Evolutionary conservation across 2,113 vertebrate genomes (phyloP), one percentile per base, ranked within the genome.

Genomic region (Jaculus jaculus): DNA sequence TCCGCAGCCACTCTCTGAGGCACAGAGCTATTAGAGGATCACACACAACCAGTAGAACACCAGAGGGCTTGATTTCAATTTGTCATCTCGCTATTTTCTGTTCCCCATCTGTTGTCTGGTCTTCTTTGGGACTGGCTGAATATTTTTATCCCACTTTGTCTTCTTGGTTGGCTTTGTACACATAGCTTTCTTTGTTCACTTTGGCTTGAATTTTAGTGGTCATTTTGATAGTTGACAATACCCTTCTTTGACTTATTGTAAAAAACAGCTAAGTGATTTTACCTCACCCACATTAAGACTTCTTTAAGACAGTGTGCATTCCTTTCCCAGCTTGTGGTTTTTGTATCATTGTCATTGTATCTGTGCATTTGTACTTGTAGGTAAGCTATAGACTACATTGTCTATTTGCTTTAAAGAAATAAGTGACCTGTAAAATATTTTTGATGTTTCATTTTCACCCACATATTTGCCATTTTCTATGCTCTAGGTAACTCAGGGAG

Each of bases 231-330:
- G 66, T 30, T 80, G 8, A 16, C 0, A 16, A 34, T 7, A 8
- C 2, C 18, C 65, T 1, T 26, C 54, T 78, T 23, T 60, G 37
- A 32, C 39, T 24, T 21, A 28, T 0, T 12, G 28, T 0, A n/a
- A 65, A n/a, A 20, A 54, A 3, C 23, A 15, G 0, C 68, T 13
- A 16, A 63, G 28, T 12, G 39, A 47, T 6, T n/a, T 2, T 9
- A 12, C 0, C 4, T 17, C 11, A 30, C 32, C 42, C 85, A 10
- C 2, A 0, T 0, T 4, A 5, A 0, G 30, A 75, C 28, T 17
- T 2, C 63, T 60, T 51, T 13, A 21, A 42, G 2, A 2, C 1
- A 15, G 42, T 1, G 0, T 10, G 2, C 24, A 16, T 47, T 26
- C 7, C 16, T 37, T 54, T 71, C 11, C 72, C 9, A 13, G 26